Evolutionary conservation across 2,888 invertebrate genomes (phyloP), one percentile per base, ranked within the genome.

Genomic region (Isotomurus palustris): DNA sequence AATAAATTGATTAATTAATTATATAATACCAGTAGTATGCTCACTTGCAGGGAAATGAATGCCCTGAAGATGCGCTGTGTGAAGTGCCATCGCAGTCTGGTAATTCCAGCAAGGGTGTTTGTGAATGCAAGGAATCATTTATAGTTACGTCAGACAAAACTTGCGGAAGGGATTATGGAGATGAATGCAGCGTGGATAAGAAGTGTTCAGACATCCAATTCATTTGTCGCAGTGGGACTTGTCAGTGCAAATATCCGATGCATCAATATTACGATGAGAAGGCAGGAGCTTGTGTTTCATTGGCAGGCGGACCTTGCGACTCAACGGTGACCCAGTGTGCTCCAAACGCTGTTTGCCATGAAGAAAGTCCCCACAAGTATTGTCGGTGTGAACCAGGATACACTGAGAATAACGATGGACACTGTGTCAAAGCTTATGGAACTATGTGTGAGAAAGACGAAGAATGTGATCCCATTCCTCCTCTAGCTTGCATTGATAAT

Each of bases 161-260:
- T 2, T 67, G 67, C 41, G 62, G 58, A 0, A 52, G 43, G 21
- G 59, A 61, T 25, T 58, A 59, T 21, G 64, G 64, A 4, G 62
- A 64, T 27, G 19, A 12, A 2, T 65, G 61, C 44, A 57, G 56
- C 48, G 19, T 40, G n/a, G 51, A 60, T 38, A 50, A 52, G 2
- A 62, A 56, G 29, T 66, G 65, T 25, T 62, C 62, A 2, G 65
- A 66, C 19, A 56, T 66, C 14, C 57, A 62, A 52, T 62, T 62
- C 28, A 58, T 53, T 27, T 66, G 65, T 35, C 24, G 65, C 19
- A 58, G 56, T 44, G 55, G 55, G 28, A 38, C 28, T 12, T 66
- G 65, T 38, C 22, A 40, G 5, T 66, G 65, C 49, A 66, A 66
- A 28, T 66, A 58, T 49, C 62, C 62, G 2, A 27, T 56, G 14